These are phyloP conservation scores for Chloromyia formosa DNA, from an alignment of 2,888 invertebrate species.

Conservation along the genomic window DNA sequence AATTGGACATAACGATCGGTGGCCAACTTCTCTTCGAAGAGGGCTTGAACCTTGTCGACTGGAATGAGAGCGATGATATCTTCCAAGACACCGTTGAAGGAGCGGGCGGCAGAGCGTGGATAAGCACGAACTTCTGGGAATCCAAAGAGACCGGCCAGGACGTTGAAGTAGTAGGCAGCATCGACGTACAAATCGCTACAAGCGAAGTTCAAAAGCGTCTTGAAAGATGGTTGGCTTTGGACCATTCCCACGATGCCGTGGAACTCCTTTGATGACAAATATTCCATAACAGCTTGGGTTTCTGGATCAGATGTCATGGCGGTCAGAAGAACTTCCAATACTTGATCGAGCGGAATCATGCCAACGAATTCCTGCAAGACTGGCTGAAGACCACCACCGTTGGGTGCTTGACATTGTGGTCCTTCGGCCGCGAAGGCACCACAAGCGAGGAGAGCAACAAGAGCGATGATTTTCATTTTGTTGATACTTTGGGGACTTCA, in stretches of 20 bases:
- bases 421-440: slow-evolving; percentile 33
- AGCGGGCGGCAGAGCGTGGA: background rate
- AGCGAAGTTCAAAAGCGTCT: slow-evolving; percentile 29
- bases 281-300: slow-evolving; percentile 47
- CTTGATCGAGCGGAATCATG: slow-evolving; percentile 32
- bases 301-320: slow-evolving; percentile 45
- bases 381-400: slow-evolving; percentile 45
- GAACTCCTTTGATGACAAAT: slow-evolving; percentile 43
- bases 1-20: slow-evolving; percentile 40
- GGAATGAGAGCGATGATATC: slow-evolving; percentile 45
- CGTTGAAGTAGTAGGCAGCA: slow-evolving; percentile 45
- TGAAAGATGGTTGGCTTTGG: slow-evolving; percentile 34
- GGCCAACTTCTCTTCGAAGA: slow-evolving; percentile 41
- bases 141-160: slow-evolving; percentile 43
- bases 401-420: slow-evolving; percentile 44
- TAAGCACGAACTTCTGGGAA: slow-evolving; percentile 41
- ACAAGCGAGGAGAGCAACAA: slow-evolving; percentile 24
- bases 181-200: slow-evolving; percentile 46
- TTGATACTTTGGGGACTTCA: background rate
- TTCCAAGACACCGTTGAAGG: slow-evolving; percentile 26
- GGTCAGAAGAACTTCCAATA: slow-evolving; percentile 30
- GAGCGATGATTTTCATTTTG: slow-evolving; percentile 25
- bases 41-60: slow-evolving; percentile 30
- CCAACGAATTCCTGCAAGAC: slow-evolving; percentile 34
- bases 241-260: slow-evolving; percentile 31